Conservation (phyloP, 1,140 invertebrate genomes). For the Cotesia typhae region DNA sequence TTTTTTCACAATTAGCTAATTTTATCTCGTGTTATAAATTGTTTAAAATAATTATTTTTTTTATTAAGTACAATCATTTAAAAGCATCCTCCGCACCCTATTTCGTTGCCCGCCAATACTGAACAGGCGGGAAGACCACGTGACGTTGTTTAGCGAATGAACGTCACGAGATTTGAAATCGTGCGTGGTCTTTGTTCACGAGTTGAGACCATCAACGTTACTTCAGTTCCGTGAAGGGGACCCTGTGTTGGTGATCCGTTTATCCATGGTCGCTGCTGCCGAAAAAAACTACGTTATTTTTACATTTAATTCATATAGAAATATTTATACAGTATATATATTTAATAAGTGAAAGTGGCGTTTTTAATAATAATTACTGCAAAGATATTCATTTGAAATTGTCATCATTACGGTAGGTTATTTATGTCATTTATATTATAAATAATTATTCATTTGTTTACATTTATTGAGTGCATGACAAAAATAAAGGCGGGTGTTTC, state of each 20-base stretch:
- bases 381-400: conserved; percentile 36
- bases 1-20: not conserved
- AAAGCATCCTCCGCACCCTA: conserved; percentile 45
- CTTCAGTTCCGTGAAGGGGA: conserved; percentile 65
- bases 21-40: not conserved
- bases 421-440: conserved; percentile 3
- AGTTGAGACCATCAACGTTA: conserved; percentile 57
- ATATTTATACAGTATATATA: conserved; percentile 44
- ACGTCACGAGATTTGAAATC: conserved; percentile 61
- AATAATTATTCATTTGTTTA: conserved; percentile 12
- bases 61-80: conserved; percentile 40
- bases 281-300: conserved; percentile 46
- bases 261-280: conserved; percentile 53
- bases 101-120: conserved; percentile 41
- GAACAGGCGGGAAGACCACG: conserved; percentile 45
- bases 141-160: conserved; percentile 55
- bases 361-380: conserved; percentile 26
- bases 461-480: conserved; percentile 11
- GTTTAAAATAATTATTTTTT: not conserved
- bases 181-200: conserved; percentile 66
- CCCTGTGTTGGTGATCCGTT: conserved; percentile 63
- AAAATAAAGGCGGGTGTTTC: conserved; percentile 33
- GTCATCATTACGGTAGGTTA: conserved; percentile 53
- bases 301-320: conserved; percentile 27
- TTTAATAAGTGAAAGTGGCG: conserved; percentile 50